Evolutionary conservation across 2,797 vertebrate species (phyloP).

Genomic region (Knipowitschia caucasica): DNA sequence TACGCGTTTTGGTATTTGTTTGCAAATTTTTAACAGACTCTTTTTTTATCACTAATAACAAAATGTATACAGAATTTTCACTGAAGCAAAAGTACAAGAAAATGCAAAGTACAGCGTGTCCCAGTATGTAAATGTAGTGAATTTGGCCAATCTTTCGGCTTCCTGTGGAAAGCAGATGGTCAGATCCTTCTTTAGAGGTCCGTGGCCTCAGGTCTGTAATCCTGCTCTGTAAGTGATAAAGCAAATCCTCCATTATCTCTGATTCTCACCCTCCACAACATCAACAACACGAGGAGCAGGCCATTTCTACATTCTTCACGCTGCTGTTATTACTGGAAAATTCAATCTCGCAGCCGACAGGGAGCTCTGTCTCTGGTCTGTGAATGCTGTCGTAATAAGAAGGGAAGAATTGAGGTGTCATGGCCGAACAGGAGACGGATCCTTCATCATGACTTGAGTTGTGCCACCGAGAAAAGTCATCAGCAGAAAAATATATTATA

Average conservation of each 20-base stretch:
- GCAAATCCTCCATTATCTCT: conserved; percentile 40
- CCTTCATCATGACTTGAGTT: conserved; percentile 31
- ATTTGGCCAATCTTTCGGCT: not conserved
- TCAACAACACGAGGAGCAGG: conserved; percentile 4
- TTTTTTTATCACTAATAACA: too few relatives aligned
- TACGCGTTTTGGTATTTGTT: too few relatives aligned
- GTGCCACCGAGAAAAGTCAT: conserved; percentile 33
- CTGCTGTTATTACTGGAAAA: conserved; percentile 5
- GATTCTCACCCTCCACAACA: conserved; percentile 22
- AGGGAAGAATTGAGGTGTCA: conserved; percentile 49
- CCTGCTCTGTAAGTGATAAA: conserved; percentile 38
- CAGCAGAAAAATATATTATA: conserved; percentile 48
- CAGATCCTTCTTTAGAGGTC: conserved; percentile 62
- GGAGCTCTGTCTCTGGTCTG: conserved; percentile 19
- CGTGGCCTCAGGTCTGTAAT: conserved; percentile 51
- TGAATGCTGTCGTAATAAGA: conserved; percentile 53
- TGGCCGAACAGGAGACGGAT: conserved; percentile 43
- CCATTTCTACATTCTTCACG: not conserved
- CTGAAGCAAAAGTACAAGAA: too few relatives aligned
- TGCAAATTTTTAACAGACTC: too few relatives aligned
- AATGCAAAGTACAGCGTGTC: not conserved
- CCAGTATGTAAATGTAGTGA: not conserved
- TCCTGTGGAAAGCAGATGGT: conserved; percentile 50
- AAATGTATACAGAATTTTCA: too few relatives aligned
- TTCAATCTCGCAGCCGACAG: not conserved